Percentiles rank a stretch among this genome's conserved stretches.
phyloP scores from a whole-genome alignment of 1,140 invertebrate species.

The Saxidomus purpurata region DNA sequence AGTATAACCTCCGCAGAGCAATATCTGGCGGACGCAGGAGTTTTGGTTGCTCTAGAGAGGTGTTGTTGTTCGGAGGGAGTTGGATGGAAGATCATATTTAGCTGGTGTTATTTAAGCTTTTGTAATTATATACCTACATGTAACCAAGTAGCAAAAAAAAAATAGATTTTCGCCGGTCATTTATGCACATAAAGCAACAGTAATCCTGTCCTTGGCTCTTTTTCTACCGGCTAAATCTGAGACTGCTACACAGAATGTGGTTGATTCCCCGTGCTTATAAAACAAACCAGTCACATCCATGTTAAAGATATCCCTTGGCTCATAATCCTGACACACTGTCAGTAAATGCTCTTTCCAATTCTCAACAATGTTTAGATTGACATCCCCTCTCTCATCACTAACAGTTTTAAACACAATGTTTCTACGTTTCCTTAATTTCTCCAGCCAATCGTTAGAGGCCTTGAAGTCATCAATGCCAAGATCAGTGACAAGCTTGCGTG shows the following conservation, averaged over 20 bases:
- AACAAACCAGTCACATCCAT: constrained; percentile 64
- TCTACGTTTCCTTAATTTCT: neutral
- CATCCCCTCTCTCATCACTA: constrained; percentile 1
- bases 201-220: constrained; percentile 8
- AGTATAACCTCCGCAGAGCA: too few species aligned
- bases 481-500: neutral
- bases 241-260: neutral
- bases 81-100: too few species aligned
- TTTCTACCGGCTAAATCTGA: neutral
- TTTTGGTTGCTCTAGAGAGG: too few species aligned
- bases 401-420: constrained; percentile 22
- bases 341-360: neutral
- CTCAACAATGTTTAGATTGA: neutral
- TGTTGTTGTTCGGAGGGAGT: too few species aligned
- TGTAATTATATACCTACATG: too few species aligned
- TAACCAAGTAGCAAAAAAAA: too few species aligned
- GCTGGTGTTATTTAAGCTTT: too few species aligned
- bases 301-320: constrained; percentile 52
- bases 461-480: constrained; percentile 53
- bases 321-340: neutral
- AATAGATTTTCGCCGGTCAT: constrained; percentile 2
- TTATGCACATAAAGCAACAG: neutral
- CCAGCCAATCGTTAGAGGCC: neutral
- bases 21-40: too few species aligned
- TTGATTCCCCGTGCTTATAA: neutral